A percentile compares a stretch with the other conserved stretches of the same genome.
Conservation (phyloP, 2,888 invertebrate species). For the Volucella inanis region DNA sequence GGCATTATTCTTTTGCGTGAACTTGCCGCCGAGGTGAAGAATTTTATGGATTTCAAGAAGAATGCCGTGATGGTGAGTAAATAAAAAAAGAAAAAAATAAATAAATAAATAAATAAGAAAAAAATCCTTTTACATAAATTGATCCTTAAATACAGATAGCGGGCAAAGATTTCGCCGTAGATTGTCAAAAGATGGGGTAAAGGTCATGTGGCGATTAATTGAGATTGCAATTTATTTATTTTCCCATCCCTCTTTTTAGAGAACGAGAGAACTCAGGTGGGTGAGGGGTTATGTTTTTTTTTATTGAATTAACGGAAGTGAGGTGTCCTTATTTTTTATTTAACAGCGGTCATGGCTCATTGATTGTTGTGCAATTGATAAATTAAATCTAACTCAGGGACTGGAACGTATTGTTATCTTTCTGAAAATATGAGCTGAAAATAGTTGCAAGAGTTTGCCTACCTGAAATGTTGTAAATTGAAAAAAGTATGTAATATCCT, state of each 20-base stretch:
- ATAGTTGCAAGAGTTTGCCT: too few relatives aligned
- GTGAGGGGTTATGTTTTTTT: slow-evolving; percentile 29
- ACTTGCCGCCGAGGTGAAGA: slow-evolving; percentile 94
- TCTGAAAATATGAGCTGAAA: too few relatives aligned
- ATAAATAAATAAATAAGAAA: not conserved
- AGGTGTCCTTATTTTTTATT: slow-evolving; percentile 4
- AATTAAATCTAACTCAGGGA: slow-evolving; percentile 33
- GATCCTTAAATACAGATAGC: slow-evolving; percentile 52
- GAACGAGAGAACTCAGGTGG: not conserved
- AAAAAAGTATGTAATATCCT: too few relatives aligned
- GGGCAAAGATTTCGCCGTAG: not conserved
- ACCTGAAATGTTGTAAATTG: too few relatives aligned
- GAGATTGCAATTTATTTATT: slow-evolving; percentile 69
- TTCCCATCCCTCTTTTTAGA: slow-evolving; percentile 31
- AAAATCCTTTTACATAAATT: slow-evolving; percentile 50
- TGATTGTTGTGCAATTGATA: slow-evolving; percentile 59
- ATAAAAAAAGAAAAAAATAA: not conserved
- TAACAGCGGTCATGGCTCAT: slow-evolving; percentile 42
- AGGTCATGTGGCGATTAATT: slow-evolving; percentile 62
- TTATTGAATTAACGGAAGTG: slow-evolving; percentile 50
- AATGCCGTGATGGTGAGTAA: slow-evolving; percentile 93
- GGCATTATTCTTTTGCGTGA: slow-evolving; percentile 93
- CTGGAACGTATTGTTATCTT: slow-evolving; percentile 10
- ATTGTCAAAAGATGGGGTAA: slow-evolving; percentile 1
- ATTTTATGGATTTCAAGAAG: slow-evolving; percentile 96